Conservation (phyloP, 2,113 vertebrate genomes). For the Mastomys natalensis region DNA sequence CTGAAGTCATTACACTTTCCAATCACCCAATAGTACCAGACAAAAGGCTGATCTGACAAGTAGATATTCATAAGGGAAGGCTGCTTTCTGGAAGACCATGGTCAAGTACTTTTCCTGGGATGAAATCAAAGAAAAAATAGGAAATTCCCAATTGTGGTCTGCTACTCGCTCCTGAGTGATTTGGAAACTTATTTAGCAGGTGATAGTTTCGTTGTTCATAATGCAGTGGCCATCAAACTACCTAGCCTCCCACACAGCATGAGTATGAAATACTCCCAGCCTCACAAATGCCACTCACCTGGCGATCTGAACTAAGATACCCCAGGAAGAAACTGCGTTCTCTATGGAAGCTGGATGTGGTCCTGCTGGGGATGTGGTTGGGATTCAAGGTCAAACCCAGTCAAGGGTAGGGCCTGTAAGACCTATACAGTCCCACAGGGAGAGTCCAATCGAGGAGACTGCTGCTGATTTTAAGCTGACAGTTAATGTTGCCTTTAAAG, state of each 20-base stretch:
- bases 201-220: not conserved
- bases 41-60: not conserved
- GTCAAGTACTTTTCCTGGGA: not conserved
- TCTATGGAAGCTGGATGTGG: not conserved
- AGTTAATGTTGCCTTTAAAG: conserved; percentile 19
- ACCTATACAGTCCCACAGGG: not conserved
- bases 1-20: not conserved
- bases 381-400: not conserved
- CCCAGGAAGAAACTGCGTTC: not conserved
- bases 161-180: not conserved
- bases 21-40: not conserved
- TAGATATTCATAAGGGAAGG: not conserved
- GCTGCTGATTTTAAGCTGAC: conserved; percentile 30
- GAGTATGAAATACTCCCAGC: not conserved
- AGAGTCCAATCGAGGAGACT: not conserved
- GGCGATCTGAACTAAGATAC: not conserved
- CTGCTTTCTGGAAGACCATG: not conserved
- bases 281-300: not conserved
- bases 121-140: not conserved
- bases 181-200: not conserved
- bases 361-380: not conserved
- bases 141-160: not conserved
- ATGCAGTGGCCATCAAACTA: not conserved
- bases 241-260: too few species aligned
- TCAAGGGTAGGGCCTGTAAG: not conserved